Base-by-base conservation (phyloP, 2,888 invertebrate species). In the Cantharis flavilabris region DNA sequence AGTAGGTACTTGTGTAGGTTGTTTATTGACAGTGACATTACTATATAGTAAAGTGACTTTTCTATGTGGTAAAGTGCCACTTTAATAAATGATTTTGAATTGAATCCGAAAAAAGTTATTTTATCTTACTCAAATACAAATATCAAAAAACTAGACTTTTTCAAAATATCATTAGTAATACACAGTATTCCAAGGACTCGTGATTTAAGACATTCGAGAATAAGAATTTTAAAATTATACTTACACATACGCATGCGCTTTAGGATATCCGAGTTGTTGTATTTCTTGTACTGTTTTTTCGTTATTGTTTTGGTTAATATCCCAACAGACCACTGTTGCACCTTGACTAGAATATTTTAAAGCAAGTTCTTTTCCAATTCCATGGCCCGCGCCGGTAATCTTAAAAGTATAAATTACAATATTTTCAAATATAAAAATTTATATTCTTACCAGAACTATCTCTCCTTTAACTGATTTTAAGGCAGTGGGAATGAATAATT, bases 311-410 rank as follows among this genome's bases (percentile, higher is more conserved):
- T 92, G 90, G 86, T 96, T 93, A 81, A 96, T 91, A 85, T 96
- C 96, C 88, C 95, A 93, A 81, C 95, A 94, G 10, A 96, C 90
- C 3, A 96, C 91, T 5, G 90, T 91, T 62, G 94, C 93, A 0
- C 95, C 95, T 67, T 93, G 89, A 69, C 91, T 90, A 0, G 93
- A 93, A 84, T 96, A 94, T 82, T 94, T 92, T 64, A 93, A 85
- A 0, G 95, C 94, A 78, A 96, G 89, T 87, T 95, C 94, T 72
- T 93, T 90, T 1, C 97, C 97, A 85, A 97, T 95, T 9, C 96
- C 96, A 88, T 95, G 95, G 0, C 95, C 96, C 0, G 95, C 91
- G 16, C 97, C 97, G 13, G 97, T 97, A 79, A 97, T 92, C 96
- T 96, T 85, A 10, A 74, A 69, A 62, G 67, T 70, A 70, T 16